A percentile compares a stretch with the other conserved stretches of the same genome.
phyloP scores from a whole-genome alignment of 2,113 vertebrate species.

The Channa argus region DNA sequence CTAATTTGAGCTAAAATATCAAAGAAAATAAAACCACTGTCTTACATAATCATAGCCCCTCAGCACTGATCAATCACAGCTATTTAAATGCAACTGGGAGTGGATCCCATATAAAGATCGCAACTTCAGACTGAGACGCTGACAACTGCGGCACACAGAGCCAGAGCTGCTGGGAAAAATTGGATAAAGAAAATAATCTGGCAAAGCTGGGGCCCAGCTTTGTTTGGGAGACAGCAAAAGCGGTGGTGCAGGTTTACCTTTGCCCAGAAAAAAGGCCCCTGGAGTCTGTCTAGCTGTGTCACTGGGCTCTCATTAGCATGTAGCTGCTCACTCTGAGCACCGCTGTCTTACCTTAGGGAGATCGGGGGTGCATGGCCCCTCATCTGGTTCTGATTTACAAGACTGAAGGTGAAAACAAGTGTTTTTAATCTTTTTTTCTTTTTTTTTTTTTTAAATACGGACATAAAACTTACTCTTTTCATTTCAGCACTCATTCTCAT shows the following conservation, averaged over 20 bases:
- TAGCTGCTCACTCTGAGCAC: conserved; percentile 53
- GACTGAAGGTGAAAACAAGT: conserved; percentile 71
- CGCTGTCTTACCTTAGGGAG: conserved; percentile 57
- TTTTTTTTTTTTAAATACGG: conserved; percentile 73
- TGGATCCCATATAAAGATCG: conserved; percentile 57
- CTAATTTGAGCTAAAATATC: conserved; percentile 58
- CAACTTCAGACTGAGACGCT: conserved; percentile 56
- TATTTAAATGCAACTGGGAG: conserved; percentile 64
- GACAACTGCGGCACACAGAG: conserved; percentile 25
- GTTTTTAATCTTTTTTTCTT: conserved; percentile 25
- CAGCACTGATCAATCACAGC: conserved; percentile 62
- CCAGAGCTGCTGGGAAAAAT: conserved; percentile 45
- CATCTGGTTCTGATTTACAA: conserved; percentile 90
- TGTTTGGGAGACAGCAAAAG: conserved; percentile 32
- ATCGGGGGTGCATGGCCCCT: conserved; percentile 65
- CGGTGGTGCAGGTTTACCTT: conserved; percentile 39
- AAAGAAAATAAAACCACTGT: conserved; percentile 61
- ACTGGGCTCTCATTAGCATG: conserved; percentile 64
- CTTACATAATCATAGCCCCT: conserved; percentile 58
- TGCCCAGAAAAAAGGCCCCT: conserved; percentile 23
- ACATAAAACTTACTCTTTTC: conserved; percentile 42
- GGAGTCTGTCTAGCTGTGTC: conserved; percentile 32
- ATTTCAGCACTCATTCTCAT: conserved; percentile 46
- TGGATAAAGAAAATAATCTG: conserved; percentile 42
- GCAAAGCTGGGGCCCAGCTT: conserved; percentile 34